Percentiles rank a stretch among this genome's conserved stretches.
These are phyloP conservation scores for Leucoma salicis DNA, from an alignment of 2,888 invertebrate species.

Conservation along the genomic window DNA sequence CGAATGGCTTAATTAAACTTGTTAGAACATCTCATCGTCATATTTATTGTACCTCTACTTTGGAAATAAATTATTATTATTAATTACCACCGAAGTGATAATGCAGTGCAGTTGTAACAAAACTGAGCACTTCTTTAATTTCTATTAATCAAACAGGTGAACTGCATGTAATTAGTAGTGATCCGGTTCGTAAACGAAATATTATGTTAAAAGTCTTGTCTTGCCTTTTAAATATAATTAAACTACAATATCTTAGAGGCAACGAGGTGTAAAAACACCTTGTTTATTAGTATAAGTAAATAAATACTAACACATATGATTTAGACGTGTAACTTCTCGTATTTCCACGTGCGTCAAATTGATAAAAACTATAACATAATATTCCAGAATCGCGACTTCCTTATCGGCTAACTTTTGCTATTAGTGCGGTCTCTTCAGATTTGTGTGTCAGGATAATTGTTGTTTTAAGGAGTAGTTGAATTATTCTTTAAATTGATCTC, in stretches of 20 bases:
- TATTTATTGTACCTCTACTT: no score
- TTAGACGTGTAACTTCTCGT: background rate
- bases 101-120: no score
- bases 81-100: no score
- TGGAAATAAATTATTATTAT: no score
- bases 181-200: background rate
- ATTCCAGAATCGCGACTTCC: background rate
- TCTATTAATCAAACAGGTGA: no score
- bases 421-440: no score
- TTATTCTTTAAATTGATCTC: no score
- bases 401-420: background rate
- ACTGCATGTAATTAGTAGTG: background rate
- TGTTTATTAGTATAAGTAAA: background rate
- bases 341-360: background rate
- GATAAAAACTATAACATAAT: background rate
- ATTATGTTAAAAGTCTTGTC: background rate
- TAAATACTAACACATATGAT: background rate
- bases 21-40: no score
- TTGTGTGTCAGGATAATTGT: no score
- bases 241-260: background rate
- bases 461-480: no score
- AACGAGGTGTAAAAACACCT: background rate
- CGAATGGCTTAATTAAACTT: no score
- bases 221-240: background rate
- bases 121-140: no score